phyloP scores from a whole-genome alignment of 2,113 vertebrate genomes.

The Leptosomus discolor region DNA sequence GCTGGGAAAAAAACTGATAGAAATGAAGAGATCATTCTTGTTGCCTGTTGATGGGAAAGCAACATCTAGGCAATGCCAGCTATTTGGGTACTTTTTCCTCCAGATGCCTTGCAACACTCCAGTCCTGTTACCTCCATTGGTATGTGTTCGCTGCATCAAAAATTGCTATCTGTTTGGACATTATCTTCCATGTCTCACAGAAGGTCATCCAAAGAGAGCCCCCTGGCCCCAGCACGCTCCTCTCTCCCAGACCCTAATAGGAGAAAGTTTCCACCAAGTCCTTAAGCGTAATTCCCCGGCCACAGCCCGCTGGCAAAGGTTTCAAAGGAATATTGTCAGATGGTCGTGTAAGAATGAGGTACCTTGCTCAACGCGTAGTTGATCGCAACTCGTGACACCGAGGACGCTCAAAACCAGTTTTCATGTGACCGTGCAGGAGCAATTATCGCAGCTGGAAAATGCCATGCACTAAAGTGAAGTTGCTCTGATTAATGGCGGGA shows the following conservation, averaged over 20 bases:
- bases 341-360: not conserved
- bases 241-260: slow-evolving; percentile 49
- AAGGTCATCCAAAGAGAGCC: slow-evolving; percentile 39
- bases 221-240: not conserved
- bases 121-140: not conserved
- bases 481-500: not conserved
- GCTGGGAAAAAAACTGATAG: slow-evolving; percentile 48
- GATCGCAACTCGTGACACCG: not conserved
- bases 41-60: slow-evolving; percentile 29
- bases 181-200: not conserved
- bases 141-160: not conserved
- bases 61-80: slow-evolving; percentile 24
- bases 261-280: slow-evolving; percentile 21
- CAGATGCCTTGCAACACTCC: slow-evolving; percentile 50
- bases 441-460: not conserved
- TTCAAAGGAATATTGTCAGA: not conserved
- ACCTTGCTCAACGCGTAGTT: not conserved
- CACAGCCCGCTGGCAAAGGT: not conserved
- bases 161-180: slow-evolving; percentile 12
- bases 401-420: not conserved
- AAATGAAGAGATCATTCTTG: slow-evolving; percentile 29
- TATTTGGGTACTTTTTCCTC: slow-evolving; percentile 50
- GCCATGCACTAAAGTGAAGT: not conserved
- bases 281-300: slow-evolving; percentile 16
- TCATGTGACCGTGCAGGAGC: not conserved